Evolutionary conservation across 2,797 vertebrate genomes (phyloP).

Genomic region (Lepus oiostolus): DNA sequence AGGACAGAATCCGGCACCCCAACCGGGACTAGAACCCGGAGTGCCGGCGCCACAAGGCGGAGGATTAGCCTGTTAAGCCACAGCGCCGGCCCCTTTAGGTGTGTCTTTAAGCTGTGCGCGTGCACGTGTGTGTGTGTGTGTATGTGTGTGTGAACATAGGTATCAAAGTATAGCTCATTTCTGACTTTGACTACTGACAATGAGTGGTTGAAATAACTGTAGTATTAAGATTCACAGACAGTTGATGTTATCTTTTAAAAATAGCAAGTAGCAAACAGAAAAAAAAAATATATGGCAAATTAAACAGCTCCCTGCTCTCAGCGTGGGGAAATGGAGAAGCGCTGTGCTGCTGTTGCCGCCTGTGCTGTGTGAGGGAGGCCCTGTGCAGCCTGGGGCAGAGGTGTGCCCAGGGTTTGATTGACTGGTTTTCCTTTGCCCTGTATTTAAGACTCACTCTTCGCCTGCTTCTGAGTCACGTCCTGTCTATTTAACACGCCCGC

Average conservation of each 20-base stretch:
- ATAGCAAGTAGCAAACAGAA: constrained; percentile 34
- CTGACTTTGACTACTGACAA: constrained; percentile 46
- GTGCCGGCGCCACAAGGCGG: no score
- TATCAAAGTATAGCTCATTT: neutral
- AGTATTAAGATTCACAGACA: constrained; percentile 53
- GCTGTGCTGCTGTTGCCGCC: neutral
- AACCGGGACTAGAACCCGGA: no score
- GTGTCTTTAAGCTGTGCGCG: no score
- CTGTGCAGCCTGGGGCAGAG: constrained; percentile 29
- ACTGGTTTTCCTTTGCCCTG: constrained; percentile 69
- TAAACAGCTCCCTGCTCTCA: neutral
- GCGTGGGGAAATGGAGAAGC: neutral
- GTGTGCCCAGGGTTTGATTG: constrained; percentile 46
- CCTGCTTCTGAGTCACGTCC: constrained; percentile 76
- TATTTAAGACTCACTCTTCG: constrained; percentile 64
- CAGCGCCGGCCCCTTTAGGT: no score
- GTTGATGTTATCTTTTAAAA: constrained; percentile 50
- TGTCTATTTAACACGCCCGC: constrained; percentile 72
- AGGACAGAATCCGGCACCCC: no score
- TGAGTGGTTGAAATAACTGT: constrained; percentile 6
- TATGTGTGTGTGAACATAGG: neutral
- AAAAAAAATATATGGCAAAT: neutral
- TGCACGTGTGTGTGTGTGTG: no score
- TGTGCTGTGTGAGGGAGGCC: neutral
- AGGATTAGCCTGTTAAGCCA: no score